A percentile compares a stretch with the other conserved stretches of the same genome.
phyloP scores from a whole-genome alignment of 2,888 invertebrate genomes.

The Ferrisia virgata region DNA sequence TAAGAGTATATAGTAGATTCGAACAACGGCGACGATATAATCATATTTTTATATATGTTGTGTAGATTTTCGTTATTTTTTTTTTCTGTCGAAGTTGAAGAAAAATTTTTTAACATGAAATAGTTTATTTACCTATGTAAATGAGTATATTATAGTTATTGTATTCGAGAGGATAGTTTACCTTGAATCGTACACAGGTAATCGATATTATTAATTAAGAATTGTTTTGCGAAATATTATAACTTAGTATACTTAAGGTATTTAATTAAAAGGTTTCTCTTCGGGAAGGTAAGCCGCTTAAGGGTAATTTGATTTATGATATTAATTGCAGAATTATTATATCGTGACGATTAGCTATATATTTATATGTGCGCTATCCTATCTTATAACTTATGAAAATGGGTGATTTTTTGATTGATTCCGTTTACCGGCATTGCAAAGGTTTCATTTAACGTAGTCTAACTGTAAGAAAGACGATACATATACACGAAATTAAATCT shows the following conservation, averaged over 20 bases:
- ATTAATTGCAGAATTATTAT: conserved; percentile 26
- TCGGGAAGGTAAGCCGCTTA: conserved; percentile 5
- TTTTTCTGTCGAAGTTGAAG: neutral
- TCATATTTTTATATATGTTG: neutral
- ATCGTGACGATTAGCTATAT: neutral
- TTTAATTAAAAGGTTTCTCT: conserved; percentile 26
- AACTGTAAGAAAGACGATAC: neutral
- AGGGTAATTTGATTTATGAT: conserved; percentile 9
- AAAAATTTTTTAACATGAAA: neutral
- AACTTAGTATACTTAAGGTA: neutral
- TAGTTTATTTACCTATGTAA: neutral
- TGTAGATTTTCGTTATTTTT: neutral
- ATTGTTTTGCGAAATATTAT: conserved; percentile 17
- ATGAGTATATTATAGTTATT: neutral
- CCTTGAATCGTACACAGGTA: neutral
- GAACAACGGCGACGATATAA: too few relatives aligned
- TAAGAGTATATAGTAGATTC: too few relatives aligned
- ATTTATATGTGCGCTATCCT: neutral
- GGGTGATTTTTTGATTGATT: conserved; percentile 16
- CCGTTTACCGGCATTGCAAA: neutral
- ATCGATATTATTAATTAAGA: conserved; percentile 30
- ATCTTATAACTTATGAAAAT: neutral
- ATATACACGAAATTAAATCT: conserved; percentile 13
- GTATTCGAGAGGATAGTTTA: neutral
- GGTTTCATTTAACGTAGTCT: neutral